Percentiles rank a stretch among this genome's conserved stretches.
phyloP scores from a whole-genome alignment of 2,797 vertebrate species.

The Oreochromis grahami region DNA sequence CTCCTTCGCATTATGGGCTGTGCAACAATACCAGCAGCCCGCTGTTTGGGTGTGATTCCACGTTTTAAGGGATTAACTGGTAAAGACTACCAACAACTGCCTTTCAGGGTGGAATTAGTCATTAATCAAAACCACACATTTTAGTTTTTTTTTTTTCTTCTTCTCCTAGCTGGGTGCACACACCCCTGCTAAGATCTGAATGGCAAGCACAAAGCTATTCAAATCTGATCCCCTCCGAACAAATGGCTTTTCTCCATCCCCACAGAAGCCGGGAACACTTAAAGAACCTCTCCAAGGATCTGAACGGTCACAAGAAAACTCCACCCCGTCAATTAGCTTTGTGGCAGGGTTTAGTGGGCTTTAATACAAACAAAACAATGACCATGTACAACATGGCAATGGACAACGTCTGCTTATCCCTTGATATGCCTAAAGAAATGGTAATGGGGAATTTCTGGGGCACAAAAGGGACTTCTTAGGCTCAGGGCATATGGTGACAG shows the following conservation, averaged over 20 bases:
- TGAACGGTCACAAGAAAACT: slow-evolving; percentile 55
- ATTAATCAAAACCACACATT: slow-evolving; percentile 72
- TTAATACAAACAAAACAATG: slow-evolving; percentile 75
- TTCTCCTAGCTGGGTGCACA: slow-evolving; percentile 34
- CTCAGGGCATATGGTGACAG: slow-evolving; percentile 45
- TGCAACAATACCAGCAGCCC: slow-evolving; percentile 57
- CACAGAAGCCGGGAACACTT: slow-evolving; percentile 65
- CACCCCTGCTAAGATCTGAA: slow-evolving; percentile 67
- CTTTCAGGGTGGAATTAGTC: slow-evolving; percentile 76
- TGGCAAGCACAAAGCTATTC: slow-evolving; percentile 68
- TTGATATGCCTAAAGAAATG: slow-evolving; percentile 69
- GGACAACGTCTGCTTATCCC: slow-evolving; percentile 61
- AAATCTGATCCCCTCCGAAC: slow-evolving; percentile 69
- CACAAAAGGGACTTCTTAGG: slow-evolving; percentile 54
- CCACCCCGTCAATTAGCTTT: slow-evolving; percentile 71
- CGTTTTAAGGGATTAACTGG: slow-evolving; percentile 76
- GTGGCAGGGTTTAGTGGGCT: slow-evolving; percentile 57
- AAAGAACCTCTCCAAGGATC: slow-evolving; percentile 72
- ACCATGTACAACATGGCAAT: slow-evolving; percentile 65
- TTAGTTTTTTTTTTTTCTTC: slow-evolving; percentile 46
- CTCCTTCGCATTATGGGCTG: slow-evolving; percentile 41
- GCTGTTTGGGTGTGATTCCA: slow-evolving; percentile 67
- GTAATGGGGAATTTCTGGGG: slow-evolving; percentile 55
- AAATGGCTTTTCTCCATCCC: slow-evolving; percentile 73
- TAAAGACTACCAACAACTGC: slow-evolving; percentile 77